Evolutionary conservation across 2,888 invertebrate species (phyloP), one percentile per base, ranked within the genome.

Genomic region (Allygus modestus): DNA sequence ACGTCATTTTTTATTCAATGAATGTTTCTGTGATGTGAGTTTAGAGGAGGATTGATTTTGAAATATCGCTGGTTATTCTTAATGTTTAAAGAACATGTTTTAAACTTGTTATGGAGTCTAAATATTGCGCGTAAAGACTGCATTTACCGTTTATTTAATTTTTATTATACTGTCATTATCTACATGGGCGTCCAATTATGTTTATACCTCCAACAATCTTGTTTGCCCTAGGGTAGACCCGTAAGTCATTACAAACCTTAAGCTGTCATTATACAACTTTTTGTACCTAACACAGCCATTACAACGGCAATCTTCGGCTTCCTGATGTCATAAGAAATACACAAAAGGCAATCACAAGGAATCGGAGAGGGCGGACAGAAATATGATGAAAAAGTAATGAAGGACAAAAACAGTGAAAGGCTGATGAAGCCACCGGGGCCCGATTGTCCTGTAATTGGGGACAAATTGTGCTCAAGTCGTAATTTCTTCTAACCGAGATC

Each of bases 381-480:
- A 73, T 37, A 73, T 73, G 69, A 69, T 69, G 73, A 73, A 69
- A 69, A 69, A 73, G 37, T 73, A 20, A 73, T 73, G 73, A 37
- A 31, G 69, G 41, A 65, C 28, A 73, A 73, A 69, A 73, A 73
- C 41, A 73, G 73, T 43, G 73, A 73, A 73, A 65, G 65, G 9
- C 54, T 54, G 20, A n/a, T 54, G 54, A 54, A 23, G 23, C 54
- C 51, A 15, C 51, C 15, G 46, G 46, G 46, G 23, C 7, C 28
- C 17, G 65, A 65, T 65, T 65, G 65, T 65, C 4, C 17, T 11
- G 46, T 77, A 77, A 77, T 77, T 77, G 75, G 43, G 46, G 46
- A 77, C 43, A 46, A 41, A 77, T 77, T 77, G 75, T 37, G 73
- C 73, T n/a, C 73, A 46, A 46, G 41, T 28, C 23, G 75, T 77